Percentiles rank a stretch among this genome's conserved stretches.
These are phyloP conservation scores for Archaeoteleia sp. DNA, from an alignment of 2,888 invertebrate species.

Conservation along the genomic window DNA sequence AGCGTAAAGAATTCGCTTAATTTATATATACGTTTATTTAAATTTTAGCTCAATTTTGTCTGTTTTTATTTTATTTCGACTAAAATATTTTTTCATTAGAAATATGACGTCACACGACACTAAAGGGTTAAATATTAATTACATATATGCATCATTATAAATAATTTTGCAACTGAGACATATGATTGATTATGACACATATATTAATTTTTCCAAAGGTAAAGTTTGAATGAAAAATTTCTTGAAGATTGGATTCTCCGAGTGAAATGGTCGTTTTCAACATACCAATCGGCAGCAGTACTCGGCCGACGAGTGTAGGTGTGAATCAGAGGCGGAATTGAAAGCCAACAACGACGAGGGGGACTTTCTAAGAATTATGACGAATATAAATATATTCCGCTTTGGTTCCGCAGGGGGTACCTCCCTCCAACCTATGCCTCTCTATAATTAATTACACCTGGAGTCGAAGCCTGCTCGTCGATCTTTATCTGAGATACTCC, in stretches of 20 bases:
- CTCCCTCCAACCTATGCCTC: conserved; percentile 62
- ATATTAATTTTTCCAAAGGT: not conserved
- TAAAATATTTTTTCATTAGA: no score
- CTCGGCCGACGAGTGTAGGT: conserved; percentile 38
- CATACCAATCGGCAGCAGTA: conserved; percentile 27
- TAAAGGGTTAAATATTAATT: no score
- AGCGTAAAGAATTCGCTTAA: no score
- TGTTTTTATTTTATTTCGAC: no score
- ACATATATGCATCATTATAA: no score
- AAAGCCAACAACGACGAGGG: conserved; percentile 46
- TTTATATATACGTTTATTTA: no score
- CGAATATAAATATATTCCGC: conserved; percentile 67
- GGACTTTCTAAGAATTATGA: conserved; percentile 65
- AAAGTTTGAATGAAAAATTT: conserved; percentile 30
- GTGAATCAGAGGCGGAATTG: conserved; percentile 55
- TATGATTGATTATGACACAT: not conserved
- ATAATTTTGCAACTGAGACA: no score
- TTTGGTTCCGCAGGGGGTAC: conserved; percentile 67
- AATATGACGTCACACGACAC: no score
- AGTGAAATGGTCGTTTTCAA: conserved; percentile 40
- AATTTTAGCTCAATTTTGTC: no score
- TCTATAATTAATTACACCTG: conserved; percentile 70
- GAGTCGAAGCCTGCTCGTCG: conserved; percentile 65
- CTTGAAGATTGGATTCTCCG: conserved; percentile 42
- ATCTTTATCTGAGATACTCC: conserved; percentile 65